Conservation (phyloP, 2,888 invertebrate genomes). For the Aproaerema taeniolella region DNA sequence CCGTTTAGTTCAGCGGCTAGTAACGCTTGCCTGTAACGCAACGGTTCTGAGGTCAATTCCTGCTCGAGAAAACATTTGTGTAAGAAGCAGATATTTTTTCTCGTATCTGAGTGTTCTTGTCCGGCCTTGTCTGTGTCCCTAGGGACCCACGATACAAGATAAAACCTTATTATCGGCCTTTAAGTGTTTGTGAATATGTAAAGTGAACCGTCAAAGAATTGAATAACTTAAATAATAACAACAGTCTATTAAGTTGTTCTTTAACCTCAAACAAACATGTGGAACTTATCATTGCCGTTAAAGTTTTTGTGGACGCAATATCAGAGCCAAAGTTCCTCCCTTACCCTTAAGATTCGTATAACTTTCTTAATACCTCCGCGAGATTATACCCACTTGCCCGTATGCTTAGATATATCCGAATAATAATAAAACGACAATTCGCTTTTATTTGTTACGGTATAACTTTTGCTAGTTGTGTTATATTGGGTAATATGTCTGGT, state of each 20-base stretch:
- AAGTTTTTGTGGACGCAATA: constrained; percentile 64
- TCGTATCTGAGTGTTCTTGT: no score
- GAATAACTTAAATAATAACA: background rate
- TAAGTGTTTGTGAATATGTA: no score
- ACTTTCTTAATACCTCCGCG: constrained; percentile 69
- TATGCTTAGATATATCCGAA: constrained; percentile 53
- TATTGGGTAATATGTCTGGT: constrained; percentile 48
- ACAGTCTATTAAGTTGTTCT: background rate
- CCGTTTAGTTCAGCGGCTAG: no score
- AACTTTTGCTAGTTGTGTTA: constrained; percentile 45
- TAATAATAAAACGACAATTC: constrained; percentile 66
- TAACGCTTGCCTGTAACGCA: no score
- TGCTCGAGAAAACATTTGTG: no score
- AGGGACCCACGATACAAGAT: no score
- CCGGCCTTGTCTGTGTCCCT: no score
- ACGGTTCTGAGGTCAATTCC: no score
- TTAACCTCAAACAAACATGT: constrained; percentile 28
- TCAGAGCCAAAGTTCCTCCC: constrained; percentile 52
- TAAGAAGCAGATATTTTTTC: no score
- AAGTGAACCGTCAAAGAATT: background rate
- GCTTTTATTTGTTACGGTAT: constrained; percentile 61
- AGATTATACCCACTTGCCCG: constrained; percentile 61
- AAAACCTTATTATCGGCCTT: no score
- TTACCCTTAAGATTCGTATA: constrained; percentile 59
- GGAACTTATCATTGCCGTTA: constrained; percentile 51